Evolutionary conservation across 2,888 invertebrate species (phyloP).

Genomic region (Gnatocerus cornutus): DNA sequence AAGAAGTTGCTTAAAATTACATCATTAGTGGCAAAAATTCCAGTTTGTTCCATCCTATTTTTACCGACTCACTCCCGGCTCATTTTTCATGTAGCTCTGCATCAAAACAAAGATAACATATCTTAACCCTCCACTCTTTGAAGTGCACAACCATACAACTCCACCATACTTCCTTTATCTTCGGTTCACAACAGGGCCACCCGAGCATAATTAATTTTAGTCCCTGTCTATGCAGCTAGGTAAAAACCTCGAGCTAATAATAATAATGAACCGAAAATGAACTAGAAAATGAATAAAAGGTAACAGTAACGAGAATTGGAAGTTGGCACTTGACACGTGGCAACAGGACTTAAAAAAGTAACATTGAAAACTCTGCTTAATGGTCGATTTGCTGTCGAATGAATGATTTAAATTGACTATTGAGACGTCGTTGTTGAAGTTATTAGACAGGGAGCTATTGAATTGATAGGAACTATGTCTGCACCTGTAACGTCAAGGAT

Average conservation of each 20-base stretch:
- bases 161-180: slow-evolving; percentile 21
- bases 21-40: no score
- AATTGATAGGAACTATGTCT: slow-evolving; percentile 3
- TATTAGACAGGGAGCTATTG: neutral
- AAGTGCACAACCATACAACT: slow-evolving; percentile 5
- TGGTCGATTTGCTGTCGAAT: slow-evolving; percentile 4
- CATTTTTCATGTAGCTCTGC: slow-evolving; percentile 3
- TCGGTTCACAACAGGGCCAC: neutral
- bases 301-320: slow-evolving; percentile 4
- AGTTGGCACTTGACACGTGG: slow-evolving; percentile 15
- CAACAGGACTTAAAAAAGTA: slow-evolving; percentile 12
- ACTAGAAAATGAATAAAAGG: slow-evolving; percentile 11
- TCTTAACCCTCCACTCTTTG: slow-evolving; percentile 17
- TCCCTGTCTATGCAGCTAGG: neutral
- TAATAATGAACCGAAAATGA: slow-evolving; percentile 23
- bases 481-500: slow-evolving; percentile 6
- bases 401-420: slow-evolving; percentile 18
- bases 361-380: slow-evolving; percentile 17
- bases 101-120: slow-evolving; percentile 1
- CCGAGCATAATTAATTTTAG: slow-evolving; percentile 25
- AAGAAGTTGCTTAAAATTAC: no score
- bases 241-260: slow-evolving; percentile 21
- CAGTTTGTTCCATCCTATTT: neutral
- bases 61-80: neutral
- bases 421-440: neutral